These are phyloP conservation scores for Engraulis encrasicolus DNA, from an alignment of 2,113 vertebrate species.

Conservation along the genomic window DNA sequence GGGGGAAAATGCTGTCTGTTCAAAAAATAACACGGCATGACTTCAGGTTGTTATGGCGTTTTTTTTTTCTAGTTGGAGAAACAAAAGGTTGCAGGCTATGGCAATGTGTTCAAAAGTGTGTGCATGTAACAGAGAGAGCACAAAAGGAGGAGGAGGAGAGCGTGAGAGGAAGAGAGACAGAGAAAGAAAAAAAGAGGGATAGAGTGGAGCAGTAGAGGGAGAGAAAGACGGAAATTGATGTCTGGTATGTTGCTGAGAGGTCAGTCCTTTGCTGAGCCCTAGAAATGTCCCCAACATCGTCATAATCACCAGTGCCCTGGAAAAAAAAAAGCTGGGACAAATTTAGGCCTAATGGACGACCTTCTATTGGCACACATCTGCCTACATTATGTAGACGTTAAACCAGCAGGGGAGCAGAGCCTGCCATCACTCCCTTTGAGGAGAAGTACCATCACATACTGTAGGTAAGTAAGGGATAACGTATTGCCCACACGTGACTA, in stretches of 20 bases:
- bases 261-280: not conserved
- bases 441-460: no score
- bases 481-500: no score
- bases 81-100: not conserved
- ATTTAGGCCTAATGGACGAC: slow-evolving; percentile 18
- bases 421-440: no score
- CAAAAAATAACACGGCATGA: not conserved
- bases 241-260: not conserved
- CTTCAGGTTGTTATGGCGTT: not conserved
- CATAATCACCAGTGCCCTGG: not conserved
- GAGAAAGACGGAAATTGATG: not conserved
- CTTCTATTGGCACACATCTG: slow-evolving; percentile 54
- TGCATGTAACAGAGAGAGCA: no score
- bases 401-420: no score
- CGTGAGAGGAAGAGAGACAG: not conserved
- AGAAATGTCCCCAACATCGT: not conserved
- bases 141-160: not conserved
- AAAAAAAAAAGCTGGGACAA: not conserved
- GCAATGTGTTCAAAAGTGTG: not conserved
- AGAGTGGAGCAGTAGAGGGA: not conserved
- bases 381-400: no score
- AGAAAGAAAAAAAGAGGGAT: slow-evolving; percentile 13
- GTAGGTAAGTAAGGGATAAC: no score
- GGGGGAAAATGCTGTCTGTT: not conserved
- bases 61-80: not conserved